Conservation (phyloP, 2,113 vertebrate species). For the Prolemur simus region DNA sequence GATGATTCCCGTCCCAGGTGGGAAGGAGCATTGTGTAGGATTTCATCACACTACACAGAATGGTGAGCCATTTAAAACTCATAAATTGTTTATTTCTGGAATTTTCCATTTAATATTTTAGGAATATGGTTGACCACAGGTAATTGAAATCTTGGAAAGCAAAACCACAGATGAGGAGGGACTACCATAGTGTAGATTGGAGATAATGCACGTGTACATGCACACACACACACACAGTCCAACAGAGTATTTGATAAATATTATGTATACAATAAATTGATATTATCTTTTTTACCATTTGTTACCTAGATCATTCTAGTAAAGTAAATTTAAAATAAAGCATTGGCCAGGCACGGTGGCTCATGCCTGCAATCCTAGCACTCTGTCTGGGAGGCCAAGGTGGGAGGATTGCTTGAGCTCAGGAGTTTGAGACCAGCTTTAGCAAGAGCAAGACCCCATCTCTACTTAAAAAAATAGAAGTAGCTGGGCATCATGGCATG, state of each 20-base stretch:
- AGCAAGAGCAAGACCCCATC: too few species aligned
- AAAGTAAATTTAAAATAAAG: conserved; percentile 37
- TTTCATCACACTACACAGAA: not conserved
- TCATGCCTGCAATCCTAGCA: too few species aligned
- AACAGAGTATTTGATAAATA: not conserved
- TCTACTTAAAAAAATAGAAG: too few species aligned
- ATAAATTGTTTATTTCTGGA: not conserved
- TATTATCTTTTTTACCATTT: not conserved
- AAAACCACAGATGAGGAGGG: not conserved
- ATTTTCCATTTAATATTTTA: not conserved
- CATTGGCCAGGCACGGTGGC: not conserved
- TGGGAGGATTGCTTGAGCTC: too few species aligned
- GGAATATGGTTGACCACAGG: not conserved
- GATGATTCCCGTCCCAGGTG: not conserved
- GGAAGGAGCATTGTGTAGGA: not conserved
- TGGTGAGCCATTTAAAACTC: not conserved
- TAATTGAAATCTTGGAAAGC: not conserved
- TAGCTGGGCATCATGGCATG: too few species aligned
- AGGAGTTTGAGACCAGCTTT: too few species aligned
- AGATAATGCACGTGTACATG: not conserved
- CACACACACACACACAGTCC: not conserved
- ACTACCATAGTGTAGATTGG: not conserved
- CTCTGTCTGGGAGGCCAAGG: too few species aligned
- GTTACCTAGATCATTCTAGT: not conserved
- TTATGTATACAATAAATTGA: not conserved